These are phyloP conservation scores for Perodicticus potto DNA, from an alignment of 2,797 vertebrate genomes.

Conservation along the genomic window DNA sequence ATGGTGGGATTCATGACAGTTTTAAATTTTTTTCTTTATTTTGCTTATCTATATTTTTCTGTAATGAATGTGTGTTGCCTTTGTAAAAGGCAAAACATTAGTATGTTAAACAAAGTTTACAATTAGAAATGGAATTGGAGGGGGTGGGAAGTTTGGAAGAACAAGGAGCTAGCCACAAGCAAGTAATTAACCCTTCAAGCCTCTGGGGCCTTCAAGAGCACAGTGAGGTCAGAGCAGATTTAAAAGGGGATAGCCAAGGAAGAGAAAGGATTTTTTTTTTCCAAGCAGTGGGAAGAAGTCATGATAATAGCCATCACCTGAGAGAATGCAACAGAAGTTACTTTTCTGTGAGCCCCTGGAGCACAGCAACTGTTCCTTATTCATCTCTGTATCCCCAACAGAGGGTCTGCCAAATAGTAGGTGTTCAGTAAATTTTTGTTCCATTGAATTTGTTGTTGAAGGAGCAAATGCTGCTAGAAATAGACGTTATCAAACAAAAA, in stretches of 20 bases:
- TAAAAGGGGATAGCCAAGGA: slow-evolving; percentile 18
- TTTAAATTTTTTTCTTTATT: slow-evolving; percentile 2
- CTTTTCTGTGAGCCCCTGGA: slow-evolving; percentile 47
- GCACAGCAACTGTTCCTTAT: slow-evolving; percentile 52
- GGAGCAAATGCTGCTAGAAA: slow-evolving; percentile 70
- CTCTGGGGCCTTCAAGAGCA: background rate
- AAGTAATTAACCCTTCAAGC: slow-evolving; percentile 67
- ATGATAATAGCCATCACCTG: slow-evolving; percentile 47
- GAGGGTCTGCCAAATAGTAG: slow-evolving; percentile 71
- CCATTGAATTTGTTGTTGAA: slow-evolving; percentile 68
- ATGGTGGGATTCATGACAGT: background rate
- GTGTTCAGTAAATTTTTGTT: slow-evolving; percentile 76
- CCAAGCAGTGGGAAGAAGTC: background rate
- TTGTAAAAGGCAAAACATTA: slow-evolving; percentile 8
- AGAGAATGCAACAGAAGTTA: slow-evolving; percentile 54
- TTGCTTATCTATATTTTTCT: slow-evolving; percentile 55
- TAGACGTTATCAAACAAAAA: slow-evolving; percentile 81
- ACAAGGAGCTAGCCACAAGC: slow-evolving; percentile 55
- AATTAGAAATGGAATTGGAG: background rate
- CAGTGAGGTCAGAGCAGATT: background rate
- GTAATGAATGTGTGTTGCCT: slow-evolving; percentile 15
- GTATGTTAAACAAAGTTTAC: slow-evolving; percentile 60
- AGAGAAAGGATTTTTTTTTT: slow-evolving; percentile 32
- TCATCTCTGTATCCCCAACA: slow-evolving; percentile 74
- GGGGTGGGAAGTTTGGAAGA: background rate